Conservation (phyloP, 2,113 vertebrate species). For the Notiomystis cincta region DNA sequence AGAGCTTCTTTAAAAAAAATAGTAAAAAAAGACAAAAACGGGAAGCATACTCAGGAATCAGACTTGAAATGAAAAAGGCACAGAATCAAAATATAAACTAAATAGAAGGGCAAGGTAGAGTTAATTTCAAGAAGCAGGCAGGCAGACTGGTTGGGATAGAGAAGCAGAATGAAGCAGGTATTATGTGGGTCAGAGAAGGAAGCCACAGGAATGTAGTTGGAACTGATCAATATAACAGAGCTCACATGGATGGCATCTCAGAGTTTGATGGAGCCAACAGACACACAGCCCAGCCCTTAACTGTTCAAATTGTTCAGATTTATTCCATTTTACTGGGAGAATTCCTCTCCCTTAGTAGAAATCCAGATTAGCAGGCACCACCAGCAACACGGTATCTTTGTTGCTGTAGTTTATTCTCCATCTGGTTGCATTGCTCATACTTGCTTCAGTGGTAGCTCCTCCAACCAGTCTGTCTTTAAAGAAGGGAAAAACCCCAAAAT, state of each 20-base stretch:
- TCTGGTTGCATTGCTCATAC: not conserved
- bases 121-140: not conserved
- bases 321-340: not conserved
- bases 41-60: not conserved
- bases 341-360: not conserved
- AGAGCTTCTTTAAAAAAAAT: not conserved
- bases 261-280: not conserved
- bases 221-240: not conserved
- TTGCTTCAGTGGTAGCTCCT: not conserved
- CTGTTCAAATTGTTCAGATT: not conserved
- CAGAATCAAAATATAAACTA: not conserved
- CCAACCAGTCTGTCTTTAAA: not conserved
- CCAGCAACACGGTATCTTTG: not conserved
- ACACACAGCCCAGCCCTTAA: not conserved
- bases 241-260: not conserved
- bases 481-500: not conserved
- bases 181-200: not conserved
- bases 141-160: not conserved
- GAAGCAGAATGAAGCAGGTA: not conserved
- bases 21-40: not conserved
- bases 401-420: not conserved
- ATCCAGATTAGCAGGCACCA: not conserved
- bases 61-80: not conserved
- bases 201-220: not conserved
- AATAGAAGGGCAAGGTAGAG: not conserved